Percentiles rank a stretch among this genome's conserved stretches.
phyloP scores from a whole-genome alignment of 2,888 invertebrate species.

The Parnassius glacialis region DNA sequence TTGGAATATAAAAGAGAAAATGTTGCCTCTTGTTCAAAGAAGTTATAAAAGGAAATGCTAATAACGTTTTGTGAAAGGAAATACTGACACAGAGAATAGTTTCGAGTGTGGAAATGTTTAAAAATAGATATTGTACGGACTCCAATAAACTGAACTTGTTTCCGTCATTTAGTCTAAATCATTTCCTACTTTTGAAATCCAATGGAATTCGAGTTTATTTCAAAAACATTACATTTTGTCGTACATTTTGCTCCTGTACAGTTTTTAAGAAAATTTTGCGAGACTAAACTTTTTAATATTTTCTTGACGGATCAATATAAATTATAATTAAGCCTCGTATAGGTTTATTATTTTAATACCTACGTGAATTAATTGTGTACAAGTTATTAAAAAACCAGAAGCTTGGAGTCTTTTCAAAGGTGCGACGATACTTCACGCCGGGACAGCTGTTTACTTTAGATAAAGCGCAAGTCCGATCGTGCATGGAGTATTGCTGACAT shows the following conservation, averaged over 20 bases:
- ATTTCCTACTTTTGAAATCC: slow-evolving; percentile 53
- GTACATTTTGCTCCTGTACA: not conserved
- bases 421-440: too few species aligned
- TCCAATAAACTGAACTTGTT: slow-evolving; percentile 57
- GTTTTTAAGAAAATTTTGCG: not conserved
- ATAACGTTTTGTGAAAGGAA: slow-evolving; percentile 9
- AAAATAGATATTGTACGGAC: slow-evolving; percentile 48
- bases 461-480: too few species aligned
- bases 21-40: slow-evolving; percentile 5
- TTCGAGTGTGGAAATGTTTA: slow-evolving; percentile 41
- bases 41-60: slow-evolving; percentile 13
- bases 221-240: slow-evolving; percentile 30
- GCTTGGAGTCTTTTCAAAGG: too few species aligned
- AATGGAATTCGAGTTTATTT: slow-evolving; percentile 47
- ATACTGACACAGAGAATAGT: slow-evolving; percentile 35
- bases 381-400: too few species aligned
- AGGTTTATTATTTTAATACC: too few species aligned
- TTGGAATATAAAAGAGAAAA: slow-evolving; percentile 8
- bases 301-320: too few species aligned
- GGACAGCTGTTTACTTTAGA: too few species aligned
- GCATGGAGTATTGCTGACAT: too few species aligned
- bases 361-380: too few species aligned
- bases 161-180: slow-evolving; percentile 58
- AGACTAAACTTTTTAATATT: too few species aligned
- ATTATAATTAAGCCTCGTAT: too few species aligned